Percentiles rank a stretch among this genome's conserved stretches.
These are phyloP conservation scores for Thrips palmi DNA, from an alignment of 1,140 invertebrate genomes.

Conservation along the genomic window DNA sequence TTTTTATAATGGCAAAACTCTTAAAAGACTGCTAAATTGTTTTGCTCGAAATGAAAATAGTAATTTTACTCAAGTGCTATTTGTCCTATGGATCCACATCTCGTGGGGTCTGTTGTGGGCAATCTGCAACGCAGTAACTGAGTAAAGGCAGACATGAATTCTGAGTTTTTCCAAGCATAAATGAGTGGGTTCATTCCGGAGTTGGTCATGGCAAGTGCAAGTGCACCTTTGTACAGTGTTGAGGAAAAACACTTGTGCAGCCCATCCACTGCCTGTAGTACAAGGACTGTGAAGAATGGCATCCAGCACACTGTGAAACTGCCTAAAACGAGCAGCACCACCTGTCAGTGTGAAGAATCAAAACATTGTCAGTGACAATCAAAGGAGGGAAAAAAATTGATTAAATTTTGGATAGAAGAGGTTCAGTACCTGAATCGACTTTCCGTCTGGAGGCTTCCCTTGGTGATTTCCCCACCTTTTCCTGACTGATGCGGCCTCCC, in stretches of 20 bases:
- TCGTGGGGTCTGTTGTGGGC: too few relatives aligned
- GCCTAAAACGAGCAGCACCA: slow-evolving; percentile 48
- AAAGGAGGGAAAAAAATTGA: neutral
- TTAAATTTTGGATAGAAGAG: neutral
- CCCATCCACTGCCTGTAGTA: slow-evolving; percentile 34
- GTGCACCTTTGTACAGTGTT: slow-evolving; percentile 42
- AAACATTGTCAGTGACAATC: neutral
- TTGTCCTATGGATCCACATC: too few relatives aligned
- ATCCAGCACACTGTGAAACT: slow-evolving; percentile 59
- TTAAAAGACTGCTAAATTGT: too few relatives aligned
- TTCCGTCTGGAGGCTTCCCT: neutral
- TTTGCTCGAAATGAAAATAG: too few relatives aligned
- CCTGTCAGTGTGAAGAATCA: slow-evolving; percentile 27
- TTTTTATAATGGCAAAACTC: too few relatives aligned
- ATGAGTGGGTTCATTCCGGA: slow-evolving; percentile 59
- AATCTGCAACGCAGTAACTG: slow-evolving; percentile 40
- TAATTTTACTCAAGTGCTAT: too few relatives aligned
- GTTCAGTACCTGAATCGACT: too few relatives aligned
- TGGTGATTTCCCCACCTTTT: slow-evolving; percentile 19
- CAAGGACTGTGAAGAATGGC: slow-evolving; percentile 46
- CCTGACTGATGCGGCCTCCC: slow-evolving; percentile 46
- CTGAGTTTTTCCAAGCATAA: slow-evolving; percentile 63
- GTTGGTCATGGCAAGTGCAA: slow-evolving; percentile 50
- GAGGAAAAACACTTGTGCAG: slow-evolving; percentile 26
- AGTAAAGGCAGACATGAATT: slow-evolving; percentile 45